A percentile compares a stretch with the other conserved stretches of the same genome.
Conservation (phyloP, 2,113 vertebrate species). For the Saccopteryx leptura region DNA sequence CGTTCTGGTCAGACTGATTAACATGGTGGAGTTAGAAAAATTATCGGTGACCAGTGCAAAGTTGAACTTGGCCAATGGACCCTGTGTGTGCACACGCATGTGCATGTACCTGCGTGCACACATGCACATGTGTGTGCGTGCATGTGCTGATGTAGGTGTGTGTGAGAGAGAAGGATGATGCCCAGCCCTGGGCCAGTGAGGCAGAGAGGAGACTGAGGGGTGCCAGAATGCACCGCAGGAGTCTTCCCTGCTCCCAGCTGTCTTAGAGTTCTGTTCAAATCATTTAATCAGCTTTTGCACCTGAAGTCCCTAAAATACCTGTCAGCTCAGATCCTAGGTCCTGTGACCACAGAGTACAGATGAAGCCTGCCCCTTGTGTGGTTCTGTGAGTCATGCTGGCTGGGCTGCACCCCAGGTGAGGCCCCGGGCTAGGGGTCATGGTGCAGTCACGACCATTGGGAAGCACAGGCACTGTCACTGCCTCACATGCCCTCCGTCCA, state of each 20-base stretch:
- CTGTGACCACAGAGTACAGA: neutral
- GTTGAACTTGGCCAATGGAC: neutral
- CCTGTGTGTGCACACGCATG: neutral
- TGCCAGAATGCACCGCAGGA: rapidly evolving
- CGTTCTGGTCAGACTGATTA: rapidly evolving
- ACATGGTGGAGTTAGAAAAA: neutral
- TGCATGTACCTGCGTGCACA: neutral
- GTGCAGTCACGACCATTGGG: too few species aligned
- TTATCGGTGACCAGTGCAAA: neutral
- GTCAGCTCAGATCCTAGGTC: neutral
- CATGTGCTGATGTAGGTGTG: neutral
- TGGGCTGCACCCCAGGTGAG: rapidly evolving
- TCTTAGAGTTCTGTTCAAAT: too few species aligned
- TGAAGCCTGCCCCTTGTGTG: neutral
- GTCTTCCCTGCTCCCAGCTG: neutral
- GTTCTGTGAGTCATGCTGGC: neutral
- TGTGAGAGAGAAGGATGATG: rapidly evolving
- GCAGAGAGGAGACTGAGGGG: too few species aligned
- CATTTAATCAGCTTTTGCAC: neutral
- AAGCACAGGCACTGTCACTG: rapidly evolving
- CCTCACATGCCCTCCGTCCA: neutral
- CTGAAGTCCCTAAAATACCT: too few species aligned
- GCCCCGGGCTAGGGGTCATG: too few species aligned
- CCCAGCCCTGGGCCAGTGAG: neutral
- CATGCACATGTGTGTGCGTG: neutral